Conservation (phyloP, 1,140 invertebrate genomes). For the Psilanteris sp. region DNA sequence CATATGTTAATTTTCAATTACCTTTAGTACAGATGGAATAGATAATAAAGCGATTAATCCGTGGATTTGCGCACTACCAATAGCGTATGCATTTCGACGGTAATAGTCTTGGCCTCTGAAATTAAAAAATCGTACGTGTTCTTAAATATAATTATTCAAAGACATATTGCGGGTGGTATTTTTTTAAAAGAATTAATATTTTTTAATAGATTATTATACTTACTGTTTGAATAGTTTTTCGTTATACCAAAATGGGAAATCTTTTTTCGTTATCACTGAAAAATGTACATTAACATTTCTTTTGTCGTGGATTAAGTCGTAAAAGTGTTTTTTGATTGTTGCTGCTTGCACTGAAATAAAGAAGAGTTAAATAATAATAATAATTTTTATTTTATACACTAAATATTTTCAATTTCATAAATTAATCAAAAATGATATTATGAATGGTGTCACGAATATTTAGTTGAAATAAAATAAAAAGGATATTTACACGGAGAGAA, state of each 20-base stretch:
- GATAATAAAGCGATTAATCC: constrained; percentile 84
- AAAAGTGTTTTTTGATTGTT: constrained; percentile 50
- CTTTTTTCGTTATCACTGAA: constrained; percentile 7
- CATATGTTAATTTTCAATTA: constrained; percentile 43
- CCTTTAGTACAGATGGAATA: constrained; percentile 82
- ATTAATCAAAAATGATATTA: too few species aligned
- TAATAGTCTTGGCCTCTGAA: constrained; percentile 76
- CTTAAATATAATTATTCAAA: too few species aligned
- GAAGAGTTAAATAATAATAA: too few species aligned
- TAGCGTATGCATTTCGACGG: constrained; percentile 81
- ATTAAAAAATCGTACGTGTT: neutral
- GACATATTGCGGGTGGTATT: too few species aligned
- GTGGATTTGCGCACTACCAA: constrained; percentile 81
- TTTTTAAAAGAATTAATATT: too few species aligned
- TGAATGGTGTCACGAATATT: too few species aligned
- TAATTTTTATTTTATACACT: too few species aligned
- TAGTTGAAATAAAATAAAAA: too few species aligned
- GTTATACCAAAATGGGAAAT: constrained; percentile 71
- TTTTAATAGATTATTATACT: neutral
- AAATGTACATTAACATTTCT: constrained; percentile 25
- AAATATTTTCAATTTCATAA: too few species aligned
- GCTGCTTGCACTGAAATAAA: too few species aligned
- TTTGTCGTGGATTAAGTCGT: constrained; percentile 47
- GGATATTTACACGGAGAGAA: too few species aligned
- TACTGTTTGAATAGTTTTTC: constrained; percentile 19